Conservation (phyloP, 2,797 vertebrate genomes). For the Hirundo rustica region DNA sequence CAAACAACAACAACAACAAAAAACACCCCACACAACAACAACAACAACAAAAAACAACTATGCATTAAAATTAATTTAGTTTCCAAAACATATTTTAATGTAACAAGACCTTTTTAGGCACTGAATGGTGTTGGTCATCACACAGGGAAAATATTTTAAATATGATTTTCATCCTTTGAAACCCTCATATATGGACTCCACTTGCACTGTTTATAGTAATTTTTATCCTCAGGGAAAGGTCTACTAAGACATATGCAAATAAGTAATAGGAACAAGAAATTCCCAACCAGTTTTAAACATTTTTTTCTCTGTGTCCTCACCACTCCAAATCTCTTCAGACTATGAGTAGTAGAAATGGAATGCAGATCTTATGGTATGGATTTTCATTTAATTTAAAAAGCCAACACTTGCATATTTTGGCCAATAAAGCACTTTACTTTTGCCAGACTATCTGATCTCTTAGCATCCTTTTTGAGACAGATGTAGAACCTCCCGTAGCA, state of each 20-base stretch:
- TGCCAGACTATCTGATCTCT: not conserved
- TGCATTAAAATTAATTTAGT: not conserved
- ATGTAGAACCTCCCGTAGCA: not conserved
- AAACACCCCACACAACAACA: too few species aligned
- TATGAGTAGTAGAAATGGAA: not conserved
- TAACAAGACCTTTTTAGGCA: not conserved
- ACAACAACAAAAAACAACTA: not conserved
- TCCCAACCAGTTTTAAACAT: not conserved
- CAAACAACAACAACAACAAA: too few species aligned
- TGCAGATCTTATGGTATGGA: not conserved
- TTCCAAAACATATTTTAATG: not conserved
- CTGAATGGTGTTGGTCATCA: rapidly evolving
- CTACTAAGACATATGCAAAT: not conserved
- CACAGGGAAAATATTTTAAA: not conserved
- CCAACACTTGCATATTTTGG: not conserved
- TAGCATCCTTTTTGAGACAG: not conserved
- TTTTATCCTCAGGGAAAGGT: not conserved
- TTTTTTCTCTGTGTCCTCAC: not conserved
- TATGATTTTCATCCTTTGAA: not conserved
- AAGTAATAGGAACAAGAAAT: not conserved
- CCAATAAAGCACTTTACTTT: not conserved
- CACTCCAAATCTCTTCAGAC: not conserved
- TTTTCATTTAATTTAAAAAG: not conserved
- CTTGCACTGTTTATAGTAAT: not conserved
- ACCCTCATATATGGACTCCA: not conserved